A percentile compares a stretch with the other conserved stretches of the same genome.
These are phyloP conservation scores for Telenomus remus DNA, from an alignment of 1,140 invertebrate species.

Conservation along the genomic window DNA sequence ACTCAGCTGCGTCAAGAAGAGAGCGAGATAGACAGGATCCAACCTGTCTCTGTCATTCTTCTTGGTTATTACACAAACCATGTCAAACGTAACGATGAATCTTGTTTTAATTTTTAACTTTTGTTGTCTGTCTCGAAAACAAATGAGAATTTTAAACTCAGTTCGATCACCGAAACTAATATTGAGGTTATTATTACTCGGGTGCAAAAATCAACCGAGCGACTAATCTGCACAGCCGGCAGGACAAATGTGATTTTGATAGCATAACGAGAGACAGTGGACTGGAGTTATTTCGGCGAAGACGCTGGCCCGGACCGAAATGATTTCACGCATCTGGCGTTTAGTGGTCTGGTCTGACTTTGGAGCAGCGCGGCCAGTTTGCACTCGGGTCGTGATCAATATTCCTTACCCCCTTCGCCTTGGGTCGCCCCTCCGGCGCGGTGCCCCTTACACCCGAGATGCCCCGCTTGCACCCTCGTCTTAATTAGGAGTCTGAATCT, in stretches of 20 bases:
- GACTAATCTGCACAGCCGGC: neutral
- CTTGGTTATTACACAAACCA: conserved; percentile 74
- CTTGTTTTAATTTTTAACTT: too few species aligned
- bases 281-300: conserved; percentile 64
- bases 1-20: conserved; percentile 58
- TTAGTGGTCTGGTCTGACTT: conserved; percentile 69
- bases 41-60: conserved; percentile 68
- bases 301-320: conserved; percentile 66
- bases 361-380: conserved; percentile 63
- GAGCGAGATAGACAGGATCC: conserved; percentile 55
- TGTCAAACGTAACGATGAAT: conserved; percentile 61
- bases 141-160: too few species aligned
- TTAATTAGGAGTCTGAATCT: conserved; percentile 82
- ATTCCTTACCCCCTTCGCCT: conserved; percentile 76
- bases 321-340: conserved; percentile 75
- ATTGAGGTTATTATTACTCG: too few species aligned
- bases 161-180: too few species aligned
- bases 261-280: neutral
- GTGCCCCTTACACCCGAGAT: conserved; percentile 61
- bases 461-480: conserved; percentile 76
- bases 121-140: too few species aligned
- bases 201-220: neutral
- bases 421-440: conserved; percentile 67
- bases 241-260: conserved; percentile 36
- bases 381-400: conserved; percentile 73